phyloP scores from a whole-genome alignment of 2,888 invertebrate genomes.

The Pollenia amentaria region DNA sequence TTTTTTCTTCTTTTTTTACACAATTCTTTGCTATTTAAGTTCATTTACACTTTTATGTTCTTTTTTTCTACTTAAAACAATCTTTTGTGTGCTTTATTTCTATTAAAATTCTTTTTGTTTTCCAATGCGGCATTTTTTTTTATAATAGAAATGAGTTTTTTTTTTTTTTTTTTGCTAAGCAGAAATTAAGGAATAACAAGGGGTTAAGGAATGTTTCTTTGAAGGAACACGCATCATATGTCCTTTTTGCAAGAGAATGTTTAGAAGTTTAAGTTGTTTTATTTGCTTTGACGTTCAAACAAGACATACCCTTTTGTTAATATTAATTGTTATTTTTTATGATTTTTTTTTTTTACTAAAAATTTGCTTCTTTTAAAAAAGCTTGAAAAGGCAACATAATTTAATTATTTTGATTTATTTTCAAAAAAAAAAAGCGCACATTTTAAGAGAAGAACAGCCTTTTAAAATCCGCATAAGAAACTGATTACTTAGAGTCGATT shows the following conservation, averaged over 20 bases:
- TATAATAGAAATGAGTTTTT: slow-evolving; percentile 13
- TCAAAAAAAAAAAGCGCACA: too few relatives aligned
- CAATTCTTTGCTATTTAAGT: slow-evolving; percentile 43
- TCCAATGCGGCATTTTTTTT: slow-evolving; percentile 46
- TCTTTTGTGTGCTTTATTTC: slow-evolving; percentile 36
- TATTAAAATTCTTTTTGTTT: slow-evolving; percentile 34
- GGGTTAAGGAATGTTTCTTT: not conserved
- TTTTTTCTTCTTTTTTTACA: slow-evolving; percentile 23
- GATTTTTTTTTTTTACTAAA: not conserved
- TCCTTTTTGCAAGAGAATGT: slow-evolving; percentile 14
- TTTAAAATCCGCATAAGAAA: too few relatives aligned
- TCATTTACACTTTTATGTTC: slow-evolving; percentile 56
- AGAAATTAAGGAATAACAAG: slow-evolving; percentile 27
- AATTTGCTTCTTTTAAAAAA: not conserved
- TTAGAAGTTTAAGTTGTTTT: not conserved
- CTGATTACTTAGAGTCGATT: too few relatives aligned
- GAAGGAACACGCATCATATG: slow-evolving; percentile 39
- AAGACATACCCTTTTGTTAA: slow-evolving; percentile 30
- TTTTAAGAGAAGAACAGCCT: too few relatives aligned
- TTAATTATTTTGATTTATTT: too few relatives aligned
- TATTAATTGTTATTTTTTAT: slow-evolving; percentile 1
- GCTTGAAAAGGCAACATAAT: too few relatives aligned
- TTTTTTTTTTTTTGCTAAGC: not conserved
- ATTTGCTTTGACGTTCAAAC: slow-evolving; percentile 52
- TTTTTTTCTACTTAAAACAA: slow-evolving; percentile 31